Base-by-base conservation (phyloP, 2,113 vertebrate species). In the Lota lota region DNA sequence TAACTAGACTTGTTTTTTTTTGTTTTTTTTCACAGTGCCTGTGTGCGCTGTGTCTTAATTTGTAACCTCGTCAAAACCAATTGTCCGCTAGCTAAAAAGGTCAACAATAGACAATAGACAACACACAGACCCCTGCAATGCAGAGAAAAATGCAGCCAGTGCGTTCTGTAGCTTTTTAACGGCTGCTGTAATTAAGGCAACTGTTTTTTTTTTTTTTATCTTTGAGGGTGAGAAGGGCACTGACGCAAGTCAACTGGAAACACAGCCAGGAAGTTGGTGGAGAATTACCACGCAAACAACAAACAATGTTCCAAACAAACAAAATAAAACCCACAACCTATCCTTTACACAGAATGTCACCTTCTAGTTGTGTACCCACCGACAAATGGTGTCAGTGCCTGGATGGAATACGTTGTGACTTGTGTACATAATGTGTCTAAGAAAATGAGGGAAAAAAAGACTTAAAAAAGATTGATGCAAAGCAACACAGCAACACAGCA, bases 31-130 rank as follows among this genome's bases (percentile, higher is more conserved):
- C 83, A 76, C 82, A 88, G 84, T 86, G 87, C 82, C 84, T 80
- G 28, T 75, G 83, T 86, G 51, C 51, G 83, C 83, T 87, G 79
- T 83, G 84, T 87, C 86, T 87, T 89, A 87, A 90, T 89, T 89
- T 89, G 86, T 87, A 86, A 86, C 88, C 86, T 86, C 87, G 89
- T 87, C 88, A 87, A 87, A 33, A 90, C 83, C 88, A 89, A 90
- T 88, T 88, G 85, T 85, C 88, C 85, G 84, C 88, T 76, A 82
- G 83, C 85, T 88, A 85, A 85, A 89, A 89, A 88, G 87, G 87
- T 90, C 87, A 90, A 82, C 0, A 63, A 33, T 33, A 86, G 83
- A 90, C 89, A 86, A 90, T 87, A 84, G 86, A 86, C 81, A 84
- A 84, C 80, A 84, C 80, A 82, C 56, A 33, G 79, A 77, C 74